These are phyloP conservation scores for Drosophila insularis DNA, from an alignment of 1,140 invertebrate species.

Conservation along the genomic window DNA sequence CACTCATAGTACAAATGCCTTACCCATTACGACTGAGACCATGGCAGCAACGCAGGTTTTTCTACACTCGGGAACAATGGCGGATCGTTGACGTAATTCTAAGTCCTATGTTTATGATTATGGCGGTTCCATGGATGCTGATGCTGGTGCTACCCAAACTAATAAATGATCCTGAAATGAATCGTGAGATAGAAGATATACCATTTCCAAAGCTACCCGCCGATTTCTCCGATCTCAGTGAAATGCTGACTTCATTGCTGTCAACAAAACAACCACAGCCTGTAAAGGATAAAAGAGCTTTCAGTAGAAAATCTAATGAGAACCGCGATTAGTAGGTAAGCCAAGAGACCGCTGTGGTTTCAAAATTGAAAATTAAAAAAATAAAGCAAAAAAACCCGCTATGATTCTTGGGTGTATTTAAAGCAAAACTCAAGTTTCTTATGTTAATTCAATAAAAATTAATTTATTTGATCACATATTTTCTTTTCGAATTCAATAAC, in stretches of 20 bases:
- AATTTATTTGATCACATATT: slow-evolving; percentile 78
- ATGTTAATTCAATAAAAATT: slow-evolving; percentile 72
- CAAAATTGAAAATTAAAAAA: too few relatives aligned
- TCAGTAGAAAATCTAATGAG: neutral
- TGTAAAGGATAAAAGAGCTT: slow-evolving; percentile 34
- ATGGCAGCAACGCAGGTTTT: slow-evolving; percentile 91
- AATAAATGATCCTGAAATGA: slow-evolving; percentile 97
- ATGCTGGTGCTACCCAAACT: slow-evolving; percentile 96
- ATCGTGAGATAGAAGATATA: slow-evolving; percentile 95
- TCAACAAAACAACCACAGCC: slow-evolving; percentile 83
- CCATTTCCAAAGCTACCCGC: slow-evolving; percentile 60
- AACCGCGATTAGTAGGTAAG: neutral
- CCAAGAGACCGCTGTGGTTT: too few relatives aligned
- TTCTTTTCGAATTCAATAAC: slow-evolving; percentile 65
- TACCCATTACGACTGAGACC: slow-evolving; percentile 95
- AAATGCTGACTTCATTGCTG: slow-evolving; percentile 92
- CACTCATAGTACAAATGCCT: slow-evolving; percentile 90
- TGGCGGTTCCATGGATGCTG: slow-evolving; percentile 94
- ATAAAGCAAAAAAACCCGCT: too few relatives aligned
- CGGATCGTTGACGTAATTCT: slow-evolving; percentile 93
- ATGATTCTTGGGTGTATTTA: neutral
- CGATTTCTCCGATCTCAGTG: slow-evolving; percentile 93
- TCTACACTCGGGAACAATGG: slow-evolving; percentile 96
- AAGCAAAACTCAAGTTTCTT: neutral
- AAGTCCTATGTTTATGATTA: slow-evolving; percentile 98